phyloP scores from a whole-genome alignment of 2,888 invertebrate species.

The Sturmia bella region DNA sequence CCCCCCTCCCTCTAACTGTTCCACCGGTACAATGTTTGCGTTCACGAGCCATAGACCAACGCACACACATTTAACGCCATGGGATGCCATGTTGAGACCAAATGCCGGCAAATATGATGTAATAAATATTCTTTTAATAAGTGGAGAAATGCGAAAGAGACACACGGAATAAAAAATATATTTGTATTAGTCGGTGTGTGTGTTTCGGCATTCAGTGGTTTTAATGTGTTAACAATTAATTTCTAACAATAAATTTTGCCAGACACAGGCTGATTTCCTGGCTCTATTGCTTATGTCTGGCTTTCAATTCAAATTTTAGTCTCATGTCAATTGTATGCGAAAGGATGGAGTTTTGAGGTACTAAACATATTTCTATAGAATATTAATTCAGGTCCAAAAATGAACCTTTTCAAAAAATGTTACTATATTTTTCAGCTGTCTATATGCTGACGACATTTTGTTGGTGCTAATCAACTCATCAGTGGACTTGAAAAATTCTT shows the following conservation, averaged over 20 bases:
- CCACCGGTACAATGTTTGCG: slow-evolving; percentile 45
- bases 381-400: no score
- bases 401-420: no score
- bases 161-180: background rate
- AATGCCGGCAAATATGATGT: slow-evolving; percentile 68
- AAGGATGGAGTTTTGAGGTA: no score
- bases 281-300: slow-evolving; percentile 23
- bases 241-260: slow-evolving; percentile 35
- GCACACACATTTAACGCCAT: slow-evolving; percentile 56
- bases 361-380: no score
- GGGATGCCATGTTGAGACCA: slow-evolving; percentile 64
- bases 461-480: no score
- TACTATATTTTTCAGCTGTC: no score
- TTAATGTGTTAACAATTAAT: slow-evolving; percentile 55
- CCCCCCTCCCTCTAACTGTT: slow-evolving; percentile 64
- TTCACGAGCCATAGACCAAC: slow-evolving; percentile 30
- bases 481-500: no score
- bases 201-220: slow-evolving; percentile 4
- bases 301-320: slow-evolving; percentile 8
- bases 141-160: slow-evolving; percentile 65
- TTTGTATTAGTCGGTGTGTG: background rate
- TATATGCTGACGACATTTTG: no score
- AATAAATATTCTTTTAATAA: slow-evolving; percentile 69
- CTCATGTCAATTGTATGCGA: slow-evolving; percentile 23
- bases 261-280: slow-evolving; percentile 39